Conservation (phyloP, 2,888 invertebrate species). For the Axea sp. region DNA sequence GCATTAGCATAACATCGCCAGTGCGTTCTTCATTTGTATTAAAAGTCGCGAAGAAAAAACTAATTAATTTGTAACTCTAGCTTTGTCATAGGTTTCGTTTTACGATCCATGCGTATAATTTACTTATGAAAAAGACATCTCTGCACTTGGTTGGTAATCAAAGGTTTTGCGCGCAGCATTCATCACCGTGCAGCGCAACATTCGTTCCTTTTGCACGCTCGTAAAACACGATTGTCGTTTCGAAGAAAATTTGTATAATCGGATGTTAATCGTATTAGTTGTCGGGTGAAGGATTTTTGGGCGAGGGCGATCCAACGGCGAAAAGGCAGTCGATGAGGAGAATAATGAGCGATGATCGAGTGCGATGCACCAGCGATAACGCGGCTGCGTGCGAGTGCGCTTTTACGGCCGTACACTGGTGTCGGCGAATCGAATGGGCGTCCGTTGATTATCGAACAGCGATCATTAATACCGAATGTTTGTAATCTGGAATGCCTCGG, state of each 20-base stretch:
- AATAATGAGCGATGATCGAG: slow-evolving; percentile 42
- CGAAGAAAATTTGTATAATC: slow-evolving; percentile 33
- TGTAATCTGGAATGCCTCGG: slow-evolving; percentile 71
- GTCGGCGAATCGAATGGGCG: slow-evolving; percentile 63
- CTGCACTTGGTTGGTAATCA: slow-evolving; percentile 39
- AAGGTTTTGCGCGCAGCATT: slow-evolving; percentile 52
- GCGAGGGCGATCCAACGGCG: slow-evolving; percentile 2
- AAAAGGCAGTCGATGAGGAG: no score
- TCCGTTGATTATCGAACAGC: slow-evolving; percentile 64
- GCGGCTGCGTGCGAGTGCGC: no score
- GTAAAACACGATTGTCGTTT: slow-evolving; percentile 45
- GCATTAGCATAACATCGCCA: slow-evolving; percentile 23
- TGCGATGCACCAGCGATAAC: slow-evolving; percentile 8
- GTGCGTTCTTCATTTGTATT: slow-evolving; percentile 3
- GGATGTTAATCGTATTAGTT: slow-evolving; percentile 50
- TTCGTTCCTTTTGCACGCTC: slow-evolving; percentile 41
- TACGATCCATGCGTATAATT: slow-evolving; percentile 44
- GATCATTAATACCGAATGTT: slow-evolving; percentile 73
- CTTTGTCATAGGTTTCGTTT: slow-evolving; percentile 43
- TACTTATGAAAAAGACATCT: slow-evolving; percentile 41
- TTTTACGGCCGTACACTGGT: slow-evolving; percentile 61
- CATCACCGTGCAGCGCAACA: slow-evolving; percentile 33
- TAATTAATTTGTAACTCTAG: slow-evolving; percentile 50
- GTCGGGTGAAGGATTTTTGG: slow-evolving; percentile 16
- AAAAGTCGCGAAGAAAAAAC: slow-evolving; percentile 21